phyloP scores from a whole-genome alignment of 2,113 vertebrate species.

The Anser brachyrhynchus region DNA sequence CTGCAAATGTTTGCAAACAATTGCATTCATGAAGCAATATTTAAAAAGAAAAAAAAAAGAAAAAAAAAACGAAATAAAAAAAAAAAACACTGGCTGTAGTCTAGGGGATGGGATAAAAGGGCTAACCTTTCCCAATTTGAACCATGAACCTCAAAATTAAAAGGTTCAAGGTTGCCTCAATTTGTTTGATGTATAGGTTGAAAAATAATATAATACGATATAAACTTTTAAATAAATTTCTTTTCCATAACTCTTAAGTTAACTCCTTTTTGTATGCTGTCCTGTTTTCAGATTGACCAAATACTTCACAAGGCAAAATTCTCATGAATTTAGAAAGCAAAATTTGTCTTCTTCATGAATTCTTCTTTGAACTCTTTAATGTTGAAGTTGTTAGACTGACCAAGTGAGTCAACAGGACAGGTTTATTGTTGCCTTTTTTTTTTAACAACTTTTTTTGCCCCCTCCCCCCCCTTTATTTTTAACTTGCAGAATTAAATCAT shows the following conservation, averaged over 20 bases:
- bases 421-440: accelerated
- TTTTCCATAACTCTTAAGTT: not conserved
- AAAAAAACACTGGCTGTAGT: not conserved
- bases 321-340: not conserved
- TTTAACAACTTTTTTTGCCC: not conserved
- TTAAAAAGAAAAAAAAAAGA: not conserved
- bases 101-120: not conserved
- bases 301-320: not conserved
- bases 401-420: not conserved
- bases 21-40: not conserved
- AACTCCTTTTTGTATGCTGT: not conserved
- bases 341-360: not conserved
- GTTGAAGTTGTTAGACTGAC: not conserved
- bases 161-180: not conserved
- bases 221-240: not conserved
- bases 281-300: not conserved
- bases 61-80: not conserved
- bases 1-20: not conserved
- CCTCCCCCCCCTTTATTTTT: not conserved
- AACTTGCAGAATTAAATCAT: not conserved
- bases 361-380: not conserved
- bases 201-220: not conserved
- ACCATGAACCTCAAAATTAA: not conserved
- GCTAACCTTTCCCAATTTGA: not conserved
- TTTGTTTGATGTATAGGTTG: not conserved